Base-by-base conservation (phyloP, 2,888 invertebrate genomes). In the Endotricha flammealis region DNA sequence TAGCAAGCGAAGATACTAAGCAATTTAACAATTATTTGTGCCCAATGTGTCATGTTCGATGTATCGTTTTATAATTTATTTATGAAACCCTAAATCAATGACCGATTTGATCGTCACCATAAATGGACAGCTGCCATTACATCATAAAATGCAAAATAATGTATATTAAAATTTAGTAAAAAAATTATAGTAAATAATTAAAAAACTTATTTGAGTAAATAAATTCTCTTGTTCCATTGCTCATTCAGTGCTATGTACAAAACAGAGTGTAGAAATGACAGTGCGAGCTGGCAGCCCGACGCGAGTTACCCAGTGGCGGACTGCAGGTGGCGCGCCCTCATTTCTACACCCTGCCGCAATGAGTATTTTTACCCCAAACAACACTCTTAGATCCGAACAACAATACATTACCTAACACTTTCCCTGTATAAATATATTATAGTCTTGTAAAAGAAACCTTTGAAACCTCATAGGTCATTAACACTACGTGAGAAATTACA, bases 21-120 rank as follows among this genome's bases (percentile, higher is more conserved):
- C 68, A 65, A 61, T 67, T 68, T 70, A 72, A 70, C 64, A 57
- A 63, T 71, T 77, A 78, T 79, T 85, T 85, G 85, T 85, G 85
- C 85, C 85, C 85, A 81, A 82, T 80, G 74, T 83, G 83, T 85
- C 82, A 83, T 83, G 85, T 85, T 85, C 85, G 85, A 85, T 85
- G 85, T 85, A 83, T 80, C 67, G 66, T 76, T 83, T 78, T 68
- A 53, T 67, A 70, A 74, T 71, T 59, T 67, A 75, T 72, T 75
- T 72, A 77, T 73, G 80, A 81, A 81, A 83, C 75, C 79, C 76
- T 77, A 75, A 64, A 61, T 64, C 68, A 69, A 68, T 67, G 68
- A 73, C 50, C 66, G 75, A 76, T 75, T 64, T 57, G 51, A 77
- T 74, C 74, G 64, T 62, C 75, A 73, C 76, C 59, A 65, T 64